Evolutionary conservation across 2,888 invertebrate species (phyloP), one percentile per base, ranked within the genome.

Genomic region (Allophyes oxyacanthae): DNA sequence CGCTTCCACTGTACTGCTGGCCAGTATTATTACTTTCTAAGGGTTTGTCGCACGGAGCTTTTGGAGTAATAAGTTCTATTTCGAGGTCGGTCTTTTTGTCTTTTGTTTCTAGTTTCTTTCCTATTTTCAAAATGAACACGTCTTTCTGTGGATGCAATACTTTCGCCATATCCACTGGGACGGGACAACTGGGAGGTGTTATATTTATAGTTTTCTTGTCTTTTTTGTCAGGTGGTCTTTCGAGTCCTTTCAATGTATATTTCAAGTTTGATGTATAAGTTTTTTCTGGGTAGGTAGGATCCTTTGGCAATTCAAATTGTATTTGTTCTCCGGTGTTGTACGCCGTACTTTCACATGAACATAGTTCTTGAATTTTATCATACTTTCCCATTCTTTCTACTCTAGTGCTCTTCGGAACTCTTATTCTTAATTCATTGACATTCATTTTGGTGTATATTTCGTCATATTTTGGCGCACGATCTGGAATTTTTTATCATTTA

Each of bases 371-470:
- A 60, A 93, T 89, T 70, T 77, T 88, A 50, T 92, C 89, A 60
- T 91, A 92, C 66, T 84, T 89, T 10, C 88, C 88, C 48, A 73
- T 81, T 72, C 89, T 86, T 64, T 94, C 92, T 10, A 89, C 72
- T 79, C 77, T 88, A 3, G 87, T 86, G 25, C 79, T 87, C 71
- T 93, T 94, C 0, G 93, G 93, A n/a, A 94, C 89, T 79, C 87
- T 84, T 34, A 94, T 94, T 79, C 85, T 91, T 36, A 94, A 82
- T 72, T 94, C 92, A 55, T 94, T 94, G 9, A 83, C 83, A 59
- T 94, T 93, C 83, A 94, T 89, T 84, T 87, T 91, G 4, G 93
- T 92, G 59, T 87, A 88, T 57, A 94, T 93, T 85, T 94, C 93
- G 53, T 93, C 90, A 71, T 89, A 94, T 70, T 81, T 90, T 32